phyloP scores from a whole-genome alignment of 2,797 vertebrate species.

The Holocentrus rufus region DNA sequence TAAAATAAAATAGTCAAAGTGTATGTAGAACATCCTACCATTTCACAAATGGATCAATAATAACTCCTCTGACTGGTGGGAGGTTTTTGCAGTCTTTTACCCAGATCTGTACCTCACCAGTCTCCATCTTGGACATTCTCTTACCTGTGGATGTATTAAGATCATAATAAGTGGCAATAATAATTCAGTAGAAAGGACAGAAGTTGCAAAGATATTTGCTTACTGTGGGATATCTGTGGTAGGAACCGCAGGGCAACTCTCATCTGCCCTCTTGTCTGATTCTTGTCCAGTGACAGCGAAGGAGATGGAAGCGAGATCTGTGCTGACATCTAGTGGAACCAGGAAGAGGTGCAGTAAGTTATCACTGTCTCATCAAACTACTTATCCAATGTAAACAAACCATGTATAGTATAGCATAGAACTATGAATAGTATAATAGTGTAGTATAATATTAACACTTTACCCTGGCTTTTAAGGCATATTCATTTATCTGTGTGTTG shows the following conservation, averaged over 20 bases:
- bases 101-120: slow-evolving; percentile 94
- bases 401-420: too few relatives aligned
- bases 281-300: slow-evolving; percentile 68
- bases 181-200: neutral
- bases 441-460: slow-evolving; percentile 1
- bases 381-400: neutral
- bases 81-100: slow-evolving; percentile 93
- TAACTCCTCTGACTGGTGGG: slow-evolving; percentile 81
- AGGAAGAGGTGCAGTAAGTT: neutral
- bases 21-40: slow-evolving; percentile 83
- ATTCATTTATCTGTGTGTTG: slow-evolving; percentile 89
- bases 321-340: slow-evolving; percentile 43
- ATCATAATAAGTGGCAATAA: neutral
- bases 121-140: slow-evolving; percentile 75
- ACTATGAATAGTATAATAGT: too few relatives aligned
- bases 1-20: too few relatives aligned
- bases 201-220: slow-evolving; percentile 32
- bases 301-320: slow-evolving; percentile 63
- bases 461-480: slow-evolving; percentile 88
- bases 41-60: slow-evolving; percentile 93
- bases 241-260: slow-evolving; percentile 90
- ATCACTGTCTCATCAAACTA: neutral
- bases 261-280: slow-evolving; percentile 83
- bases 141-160: slow-evolving; percentile 75
- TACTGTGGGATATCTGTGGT: slow-evolving; percentile 83